Base-by-base conservation (phyloP, 2,888 invertebrate genomes). In the Eupelmus urozonus region DNA sequence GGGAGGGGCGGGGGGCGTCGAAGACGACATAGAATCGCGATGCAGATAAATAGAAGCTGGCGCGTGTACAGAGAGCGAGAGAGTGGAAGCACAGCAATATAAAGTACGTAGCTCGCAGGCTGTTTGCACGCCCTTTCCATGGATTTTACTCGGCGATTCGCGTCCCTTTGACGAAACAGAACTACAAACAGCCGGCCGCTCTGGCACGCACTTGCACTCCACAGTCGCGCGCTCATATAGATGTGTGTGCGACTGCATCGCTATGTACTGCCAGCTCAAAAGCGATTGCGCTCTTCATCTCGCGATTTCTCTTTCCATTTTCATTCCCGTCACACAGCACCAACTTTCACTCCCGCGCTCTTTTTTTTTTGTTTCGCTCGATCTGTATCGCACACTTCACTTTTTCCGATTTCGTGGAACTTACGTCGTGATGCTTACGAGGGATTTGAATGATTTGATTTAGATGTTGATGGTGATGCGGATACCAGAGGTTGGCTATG, bases 111-210 rank as follows among this genome's bases (percentile, higher is more conserved):
- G 85, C 87, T 85, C 79, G 81, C 82, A 85, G 73, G 85, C 85
- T 87, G 85, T 87, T 86, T 87, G 84, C 83, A 82, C 82, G 84
- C 84, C 84, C 83, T 84, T 83, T 84, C 83, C 83, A 82, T 79
- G 81, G 40, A 81, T 83, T 84, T 82, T 81, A 82, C 81, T 81
- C 82, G 76, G 79, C 82, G 82, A 81, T 81, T 84, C 65, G 55
- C 62, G 25, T 83, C 83, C 84, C 86, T 86, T 86, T 86, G 86
- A 85, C 85, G n/a, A n/a, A 84, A 83, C 83, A 80, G 76, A 81
- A 83, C 84, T 83, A 84, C 84, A 86, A 86, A 85, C 84, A 85
- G 81, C 78, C 0, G 53, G 20, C 53, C 20, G 16, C 20, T 49
- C 27, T 16, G 7, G 27, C 65, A 53, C 20, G 16, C 49, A 55